A percentile compares a stretch with the other conserved stretches of the same genome.
Evolutionary conservation across 2,888 invertebrate genomes (phyloP).

Genomic region (Lithophane leautieri): DNA sequence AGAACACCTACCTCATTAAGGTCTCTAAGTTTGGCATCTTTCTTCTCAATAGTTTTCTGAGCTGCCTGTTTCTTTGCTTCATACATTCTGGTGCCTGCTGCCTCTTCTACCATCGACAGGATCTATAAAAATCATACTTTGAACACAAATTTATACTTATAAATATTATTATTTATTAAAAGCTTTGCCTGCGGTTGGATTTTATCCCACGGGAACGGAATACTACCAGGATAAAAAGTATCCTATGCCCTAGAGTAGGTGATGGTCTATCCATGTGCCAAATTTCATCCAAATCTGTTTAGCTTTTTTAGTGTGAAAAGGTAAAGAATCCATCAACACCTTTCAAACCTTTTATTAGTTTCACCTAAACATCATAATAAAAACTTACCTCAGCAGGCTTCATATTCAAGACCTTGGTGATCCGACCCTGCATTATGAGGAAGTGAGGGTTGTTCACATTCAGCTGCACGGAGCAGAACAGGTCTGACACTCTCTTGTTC

Average conservation of each 20-base stretch:
- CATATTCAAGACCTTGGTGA: conserved; percentile 99
- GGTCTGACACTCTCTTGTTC: conserved; percentile 97
- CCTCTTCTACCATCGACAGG: conserved; percentile 99
- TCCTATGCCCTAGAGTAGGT: too few species aligned
- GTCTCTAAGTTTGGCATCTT: conserved; percentile 96
- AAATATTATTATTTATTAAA: too few species aligned
- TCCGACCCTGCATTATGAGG: conserved; percentile 99
- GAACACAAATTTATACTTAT: not conserved
- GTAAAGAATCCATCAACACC: not conserved
- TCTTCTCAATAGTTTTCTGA: conserved; percentile 96
- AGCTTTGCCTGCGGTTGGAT: too few species aligned
- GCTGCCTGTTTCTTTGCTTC: conserved; percentile 97
- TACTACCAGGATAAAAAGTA: too few species aligned
- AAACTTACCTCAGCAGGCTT: conserved; percentile 96
- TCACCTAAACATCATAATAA: not conserved
- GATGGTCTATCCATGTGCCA: too few species aligned
- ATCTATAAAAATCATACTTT: conserved; percentile 89
- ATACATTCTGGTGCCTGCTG: conserved; percentile 99
- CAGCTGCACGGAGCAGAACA: conserved; percentile 98
- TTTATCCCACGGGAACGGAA: too few species aligned
- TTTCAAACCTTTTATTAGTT: not conserved
- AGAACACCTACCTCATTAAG: conserved; percentile 92
- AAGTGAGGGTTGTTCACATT: conserved; percentile 99
- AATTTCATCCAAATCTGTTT: too few species aligned
- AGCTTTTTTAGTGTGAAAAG: too few species aligned